A percentile compares a stretch with the other conserved stretches of the same genome.
phyloP scores from a whole-genome alignment of 2,888 invertebrate genomes.

The Synanthedon formicaeformis region DNA sequence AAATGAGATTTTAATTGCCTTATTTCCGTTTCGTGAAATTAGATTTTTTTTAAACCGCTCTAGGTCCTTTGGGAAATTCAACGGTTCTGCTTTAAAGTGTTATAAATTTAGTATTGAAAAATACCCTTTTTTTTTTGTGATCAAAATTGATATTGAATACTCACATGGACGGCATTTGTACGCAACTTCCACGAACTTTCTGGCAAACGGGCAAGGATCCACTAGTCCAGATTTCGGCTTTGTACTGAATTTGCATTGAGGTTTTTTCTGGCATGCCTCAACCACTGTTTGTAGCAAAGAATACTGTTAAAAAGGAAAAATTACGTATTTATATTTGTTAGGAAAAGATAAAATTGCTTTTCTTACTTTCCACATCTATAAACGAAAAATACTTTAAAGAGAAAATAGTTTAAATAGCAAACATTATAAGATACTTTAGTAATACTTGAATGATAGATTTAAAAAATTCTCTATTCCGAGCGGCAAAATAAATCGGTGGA shows the following conservation, averaged over 20 bases:
- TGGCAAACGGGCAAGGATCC: slow-evolving; percentile 90
- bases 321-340: no score
- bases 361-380: no score
- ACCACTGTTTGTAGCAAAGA: slow-evolving; percentile 91
- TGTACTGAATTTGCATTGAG: slow-evolving; percentile 89
- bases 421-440: no score
- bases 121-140: slow-evolving; percentile 1
- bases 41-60: neutral
- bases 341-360: no score
- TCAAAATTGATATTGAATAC: slow-evolving; percentile 41
- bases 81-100: no score
- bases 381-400: no score
- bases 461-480: no score
- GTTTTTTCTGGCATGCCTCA: slow-evolving; percentile 92
- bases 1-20: neutral
- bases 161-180: slow-evolving; percentile 97
- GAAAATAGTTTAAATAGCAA: no score
- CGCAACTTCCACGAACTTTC: slow-evolving; percentile 93
- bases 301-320: slow-evolving; percentile 68
- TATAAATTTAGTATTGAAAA: no score
- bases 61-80: no score
- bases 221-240: slow-evolving; percentile 84
- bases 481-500: no score
- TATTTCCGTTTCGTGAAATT: neutral
- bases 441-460: no score